These are phyloP conservation scores for Pedetes capensis DNA, from an alignment of 2,113 vertebrate species.

Conservation along the genomic window DNA sequence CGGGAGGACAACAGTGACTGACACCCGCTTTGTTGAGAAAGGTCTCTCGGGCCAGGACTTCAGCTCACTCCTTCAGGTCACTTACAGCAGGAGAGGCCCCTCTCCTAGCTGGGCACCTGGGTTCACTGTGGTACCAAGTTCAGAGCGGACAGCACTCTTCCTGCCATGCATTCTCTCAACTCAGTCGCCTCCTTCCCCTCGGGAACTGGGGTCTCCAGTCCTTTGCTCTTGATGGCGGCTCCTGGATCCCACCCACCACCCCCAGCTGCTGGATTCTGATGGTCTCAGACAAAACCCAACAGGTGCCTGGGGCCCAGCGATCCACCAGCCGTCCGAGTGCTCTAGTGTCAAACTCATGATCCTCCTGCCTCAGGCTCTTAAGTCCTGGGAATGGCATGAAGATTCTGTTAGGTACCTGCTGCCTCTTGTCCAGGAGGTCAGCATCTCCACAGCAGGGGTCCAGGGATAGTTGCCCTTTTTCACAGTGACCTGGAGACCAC, in stretches of 20 bases:
- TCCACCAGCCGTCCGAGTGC: not conserved
- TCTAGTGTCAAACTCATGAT: not conserved
- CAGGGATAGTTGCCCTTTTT: no score
- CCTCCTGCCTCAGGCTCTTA: no score
- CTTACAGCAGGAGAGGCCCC: not conserved
- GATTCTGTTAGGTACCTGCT: no score
- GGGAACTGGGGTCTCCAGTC: not conserved
- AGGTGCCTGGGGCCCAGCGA: not conserved
- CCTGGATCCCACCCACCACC: not conserved
- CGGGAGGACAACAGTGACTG: not conserved
- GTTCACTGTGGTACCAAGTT: accelerated
- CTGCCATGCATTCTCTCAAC: not conserved
- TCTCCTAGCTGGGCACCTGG: no score
- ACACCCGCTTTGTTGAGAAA: not conserved
- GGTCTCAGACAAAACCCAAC: not conserved
- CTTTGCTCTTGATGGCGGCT: not conserved
- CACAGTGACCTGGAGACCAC: no score
- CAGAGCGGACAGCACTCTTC: not conserved
- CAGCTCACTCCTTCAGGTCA: not conserved
- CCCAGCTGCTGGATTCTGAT: not conserved
- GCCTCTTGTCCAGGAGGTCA: no score
- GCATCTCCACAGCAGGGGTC: no score
- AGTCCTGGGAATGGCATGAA: no score
- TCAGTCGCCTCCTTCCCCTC: not conserved
- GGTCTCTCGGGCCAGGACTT: not conserved